Evolutionary conservation across 2,888 invertebrate species (phyloP).

Genomic region (Siphonodentalium dalli): DNA sequence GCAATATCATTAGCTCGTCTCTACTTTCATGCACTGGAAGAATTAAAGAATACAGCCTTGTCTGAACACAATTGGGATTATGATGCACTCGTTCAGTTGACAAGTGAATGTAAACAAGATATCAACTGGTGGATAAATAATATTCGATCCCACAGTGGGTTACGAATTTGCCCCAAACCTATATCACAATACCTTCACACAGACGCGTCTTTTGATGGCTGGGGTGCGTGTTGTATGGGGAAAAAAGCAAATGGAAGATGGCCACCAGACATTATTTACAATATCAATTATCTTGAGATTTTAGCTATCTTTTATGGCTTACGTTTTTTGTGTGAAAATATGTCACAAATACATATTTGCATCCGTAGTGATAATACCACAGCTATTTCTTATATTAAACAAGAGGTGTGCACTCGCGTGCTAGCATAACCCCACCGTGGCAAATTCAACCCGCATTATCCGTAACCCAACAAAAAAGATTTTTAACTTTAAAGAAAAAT

Average conservation of each 20-base stretch:
- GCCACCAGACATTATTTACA: not conserved
- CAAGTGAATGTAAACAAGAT: not conserved
- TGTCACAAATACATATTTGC: not conserved
- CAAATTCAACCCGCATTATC: too few relatives aligned
- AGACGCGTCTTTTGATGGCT: conserved; percentile 1
- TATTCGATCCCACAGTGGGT: not conserved
- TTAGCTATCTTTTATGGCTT: conserved; percentile 4
- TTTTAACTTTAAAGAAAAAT: too few relatives aligned
- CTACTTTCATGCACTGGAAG: not conserved
- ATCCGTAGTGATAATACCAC: conserved; percentile 5
- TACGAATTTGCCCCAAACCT: not conserved
- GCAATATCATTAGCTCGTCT: too few relatives aligned
- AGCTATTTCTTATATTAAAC: conserved; percentile 8
- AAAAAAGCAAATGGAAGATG: not conserved
- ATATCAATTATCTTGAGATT: conserved; percentile 15
- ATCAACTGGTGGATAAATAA: conserved; percentile 3
- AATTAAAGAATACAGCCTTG: conserved; percentile 2
- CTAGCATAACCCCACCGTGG: too few relatives aligned
- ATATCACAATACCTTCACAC: not conserved
- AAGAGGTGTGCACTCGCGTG: conserved; percentile 4
- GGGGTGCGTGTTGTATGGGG: conserved; percentile 1
- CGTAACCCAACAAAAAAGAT: too few relatives aligned
- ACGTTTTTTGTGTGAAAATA: not conserved
- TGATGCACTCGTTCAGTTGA: not conserved
- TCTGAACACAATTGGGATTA: not conserved